These are phyloP conservation scores for Anabas testudineus DNA, from an alignment of 2,797 vertebrate species.

Conservation along the genomic window DNA sequence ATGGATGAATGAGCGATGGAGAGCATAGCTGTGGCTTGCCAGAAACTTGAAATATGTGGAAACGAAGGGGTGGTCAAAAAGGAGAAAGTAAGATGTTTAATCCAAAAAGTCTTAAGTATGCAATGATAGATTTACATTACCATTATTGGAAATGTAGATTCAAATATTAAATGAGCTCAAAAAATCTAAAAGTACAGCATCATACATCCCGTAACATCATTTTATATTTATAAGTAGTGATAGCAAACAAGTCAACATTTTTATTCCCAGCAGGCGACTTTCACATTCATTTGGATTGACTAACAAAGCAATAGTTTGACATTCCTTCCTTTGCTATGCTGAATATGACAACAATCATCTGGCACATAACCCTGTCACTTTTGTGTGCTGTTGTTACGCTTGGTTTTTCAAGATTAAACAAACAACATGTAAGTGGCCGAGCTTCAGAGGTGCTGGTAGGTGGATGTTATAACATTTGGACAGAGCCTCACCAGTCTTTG, in stretches of 20 bases:
- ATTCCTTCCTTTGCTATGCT: too few species aligned
- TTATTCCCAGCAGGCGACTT: too few species aligned
- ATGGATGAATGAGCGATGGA: slow-evolving; percentile 20
- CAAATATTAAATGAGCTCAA: too few species aligned
- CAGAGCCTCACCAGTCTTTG: not conserved
- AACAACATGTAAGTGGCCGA: too few species aligned
- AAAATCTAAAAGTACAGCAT: too few species aligned
- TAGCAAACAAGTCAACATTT: too few species aligned
- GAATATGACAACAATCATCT: too few species aligned
- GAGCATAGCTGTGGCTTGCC: slow-evolving; percentile 34
- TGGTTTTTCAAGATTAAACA: not conserved
- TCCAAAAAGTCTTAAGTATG: too few species aligned
- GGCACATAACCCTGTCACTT: not conserved
- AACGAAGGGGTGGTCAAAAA: not conserved
- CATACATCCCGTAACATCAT: not conserved
- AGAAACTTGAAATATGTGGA: slow-evolving; percentile 13
- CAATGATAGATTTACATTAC: not conserved
- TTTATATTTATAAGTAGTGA: too few species aligned
- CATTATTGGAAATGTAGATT: too few species aligned
- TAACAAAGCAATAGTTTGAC: too few species aligned
- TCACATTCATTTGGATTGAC: too few species aligned
- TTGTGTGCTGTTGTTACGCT: not conserved
- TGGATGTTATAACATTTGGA: not conserved
- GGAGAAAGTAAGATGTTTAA: not conserved
- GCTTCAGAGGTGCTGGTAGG: not conserved